phyloP scores from a whole-genome alignment of 2,113 vertebrate genomes.

The Meleagris gallopavo region DNA sequence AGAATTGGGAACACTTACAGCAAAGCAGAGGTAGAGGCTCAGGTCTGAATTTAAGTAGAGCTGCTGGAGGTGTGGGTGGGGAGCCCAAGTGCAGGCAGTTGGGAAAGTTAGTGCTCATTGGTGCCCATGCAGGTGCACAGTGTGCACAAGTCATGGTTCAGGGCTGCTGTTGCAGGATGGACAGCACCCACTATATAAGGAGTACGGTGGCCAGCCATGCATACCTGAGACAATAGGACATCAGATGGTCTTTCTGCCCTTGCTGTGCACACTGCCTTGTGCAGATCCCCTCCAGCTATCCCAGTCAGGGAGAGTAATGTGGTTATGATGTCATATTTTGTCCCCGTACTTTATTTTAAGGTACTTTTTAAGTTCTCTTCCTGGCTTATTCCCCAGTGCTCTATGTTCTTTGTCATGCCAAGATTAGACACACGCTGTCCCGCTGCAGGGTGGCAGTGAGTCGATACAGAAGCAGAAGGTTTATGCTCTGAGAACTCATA shows the following conservation, averaged over 20 bases:
- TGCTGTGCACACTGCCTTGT: neutral
- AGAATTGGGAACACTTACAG: fast-evolving
- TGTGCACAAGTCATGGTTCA: neutral
- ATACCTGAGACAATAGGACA: too few species aligned
- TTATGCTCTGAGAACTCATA: neutral
- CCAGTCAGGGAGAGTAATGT: too few species aligned
- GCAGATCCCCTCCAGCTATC: neutral
- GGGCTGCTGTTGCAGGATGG: neutral
- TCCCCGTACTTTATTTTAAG: neutral
- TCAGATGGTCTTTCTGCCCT: neutral
- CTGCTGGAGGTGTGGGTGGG: neutral
- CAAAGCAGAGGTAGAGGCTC: fast-evolving
- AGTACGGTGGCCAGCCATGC: too few species aligned
- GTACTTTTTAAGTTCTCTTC: neutral
- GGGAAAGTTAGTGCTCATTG: neutral
- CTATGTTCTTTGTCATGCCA: neutral
- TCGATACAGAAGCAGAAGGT: neutral
- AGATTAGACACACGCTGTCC: neutral
- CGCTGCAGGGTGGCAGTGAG: neutral
- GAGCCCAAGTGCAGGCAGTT: neutral
- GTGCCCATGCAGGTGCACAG: neutral
- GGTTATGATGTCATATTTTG: neutral
- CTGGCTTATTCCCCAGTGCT: neutral
- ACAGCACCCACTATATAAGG: fast-evolving
- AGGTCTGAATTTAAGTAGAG: neutral